Conservation (phyloP, 1,140 invertebrate genomes). For the Aphaenogaster floridana region DNA sequence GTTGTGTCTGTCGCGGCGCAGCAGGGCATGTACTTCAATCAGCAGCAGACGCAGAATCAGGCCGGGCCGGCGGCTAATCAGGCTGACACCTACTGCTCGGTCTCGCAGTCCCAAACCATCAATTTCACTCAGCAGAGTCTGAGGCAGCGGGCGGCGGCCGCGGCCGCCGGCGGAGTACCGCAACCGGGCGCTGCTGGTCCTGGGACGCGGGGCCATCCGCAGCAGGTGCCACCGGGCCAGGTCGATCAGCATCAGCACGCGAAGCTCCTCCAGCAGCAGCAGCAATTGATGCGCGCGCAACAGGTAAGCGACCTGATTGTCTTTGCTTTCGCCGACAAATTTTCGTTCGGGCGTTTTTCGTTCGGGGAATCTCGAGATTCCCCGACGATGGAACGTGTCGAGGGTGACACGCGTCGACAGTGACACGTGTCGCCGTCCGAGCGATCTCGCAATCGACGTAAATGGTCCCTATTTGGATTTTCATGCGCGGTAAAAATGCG, state of each 20-base stretch:
- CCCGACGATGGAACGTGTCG: background rate
- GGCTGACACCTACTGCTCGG: slow-evolving; percentile 90
- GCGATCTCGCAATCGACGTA: background rate
- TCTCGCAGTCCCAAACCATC: slow-evolving; percentile 93
- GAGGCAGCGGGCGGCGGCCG: slow-evolving; percentile 86
- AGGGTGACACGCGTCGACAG: background rate
- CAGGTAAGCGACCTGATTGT: slow-evolving; percentile 80
- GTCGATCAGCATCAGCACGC: slow-evolving; percentile 88
- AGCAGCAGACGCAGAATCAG: slow-evolving; percentile 86
- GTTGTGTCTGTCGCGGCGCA: slow-evolving; percentile 92
- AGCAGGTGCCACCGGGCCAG: slow-evolving; percentile 81
- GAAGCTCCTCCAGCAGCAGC: slow-evolving; percentile 89
- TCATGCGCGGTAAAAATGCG: background rate
- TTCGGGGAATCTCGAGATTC: background rate
- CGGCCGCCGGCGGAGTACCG: slow-evolving; percentile 81
- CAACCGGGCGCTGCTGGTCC: slow-evolving; percentile 74
- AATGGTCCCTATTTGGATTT: background rate
- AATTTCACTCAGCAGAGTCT: slow-evolving; percentile 93
- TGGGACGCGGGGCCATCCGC: slow-evolving; percentile 80
- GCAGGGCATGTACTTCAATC: slow-evolving; percentile 93
- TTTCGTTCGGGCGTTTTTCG: slow-evolving; percentile 41
- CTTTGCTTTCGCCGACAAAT: background rate
- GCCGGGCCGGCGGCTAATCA: slow-evolving; percentile 82
- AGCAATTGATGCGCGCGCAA: slow-evolving; percentile 88
- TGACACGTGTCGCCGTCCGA: background rate